phyloP scores from a whole-genome alignment of 1,140 invertebrate genomes.

The Choristoneura fumiferana region DNA sequence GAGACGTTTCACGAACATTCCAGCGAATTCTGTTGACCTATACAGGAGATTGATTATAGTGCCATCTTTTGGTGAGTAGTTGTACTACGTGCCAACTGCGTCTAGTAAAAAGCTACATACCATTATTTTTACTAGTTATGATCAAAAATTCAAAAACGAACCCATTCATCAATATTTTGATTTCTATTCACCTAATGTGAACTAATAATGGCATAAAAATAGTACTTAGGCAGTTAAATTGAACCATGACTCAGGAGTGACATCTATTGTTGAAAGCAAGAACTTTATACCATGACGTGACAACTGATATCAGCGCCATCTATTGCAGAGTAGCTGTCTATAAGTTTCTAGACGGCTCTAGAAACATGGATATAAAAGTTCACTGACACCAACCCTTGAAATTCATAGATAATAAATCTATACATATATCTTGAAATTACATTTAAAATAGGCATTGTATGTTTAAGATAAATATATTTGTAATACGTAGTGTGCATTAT shows the following conservation, averaged over 20 bases:
- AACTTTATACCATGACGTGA: background rate
- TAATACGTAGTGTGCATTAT: no score
- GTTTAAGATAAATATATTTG: no score
- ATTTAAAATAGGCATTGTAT: no score
- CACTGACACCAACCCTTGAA: background rate
- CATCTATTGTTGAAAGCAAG: background rate
- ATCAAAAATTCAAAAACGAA: no score
- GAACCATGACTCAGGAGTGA: background rate
- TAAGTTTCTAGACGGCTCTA: conserved; percentile 5
- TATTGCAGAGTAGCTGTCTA: background rate
- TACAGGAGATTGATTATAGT: conserved; percentile 11
- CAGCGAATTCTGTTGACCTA: no score
- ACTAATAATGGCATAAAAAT: no score
- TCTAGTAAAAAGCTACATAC: no score
- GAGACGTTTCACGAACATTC: conserved; percentile 49
- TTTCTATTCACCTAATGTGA: no score
- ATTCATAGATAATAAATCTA: background rate
- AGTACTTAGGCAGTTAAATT: no score
- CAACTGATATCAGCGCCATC: background rate
- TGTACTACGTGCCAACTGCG: conserved; percentile 18
- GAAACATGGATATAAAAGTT: background rate
- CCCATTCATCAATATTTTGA: background rate
- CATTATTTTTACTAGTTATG: no score
- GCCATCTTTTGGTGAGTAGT: conserved; percentile 39
- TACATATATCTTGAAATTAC: no score